A percentile compares a stretch with the other conserved stretches of the same genome.
Evolutionary conservation across 2,888 invertebrate species (phyloP).

Genomic region (Pachydiplax longipennis): DNA sequence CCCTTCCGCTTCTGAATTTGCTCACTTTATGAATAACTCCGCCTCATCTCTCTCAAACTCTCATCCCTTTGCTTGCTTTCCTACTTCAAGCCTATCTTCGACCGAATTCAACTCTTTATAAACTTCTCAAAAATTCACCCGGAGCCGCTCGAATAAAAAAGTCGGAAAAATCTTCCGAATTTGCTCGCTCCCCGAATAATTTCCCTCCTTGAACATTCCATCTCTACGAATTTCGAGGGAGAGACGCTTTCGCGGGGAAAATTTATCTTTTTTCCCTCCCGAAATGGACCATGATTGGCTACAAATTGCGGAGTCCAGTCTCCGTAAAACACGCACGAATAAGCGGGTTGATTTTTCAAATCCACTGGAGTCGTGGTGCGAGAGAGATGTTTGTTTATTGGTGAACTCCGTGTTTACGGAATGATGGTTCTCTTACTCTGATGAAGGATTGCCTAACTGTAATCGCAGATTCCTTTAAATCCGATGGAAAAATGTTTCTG

Average conservation of each 20-base stretch:
- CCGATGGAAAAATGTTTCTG: too few species aligned
- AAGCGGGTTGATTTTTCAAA: too few species aligned
- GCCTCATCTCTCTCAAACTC: background rate
- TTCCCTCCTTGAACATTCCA: background rate
- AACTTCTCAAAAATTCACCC: background rate
- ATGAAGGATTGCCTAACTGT: too few species aligned
- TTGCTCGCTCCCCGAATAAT: background rate
- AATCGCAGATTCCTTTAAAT: too few species aligned
- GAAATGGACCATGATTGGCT: background rate
- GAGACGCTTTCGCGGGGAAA: background rate
- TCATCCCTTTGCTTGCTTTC: background rate
- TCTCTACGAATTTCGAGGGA: background rate
- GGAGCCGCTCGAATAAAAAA: background rate
- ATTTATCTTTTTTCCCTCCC: background rate
- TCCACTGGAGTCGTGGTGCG: too few species aligned
- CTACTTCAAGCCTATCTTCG: background rate
- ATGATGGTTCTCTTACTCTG: too few species aligned
- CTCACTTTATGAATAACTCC: conserved; percentile 35
- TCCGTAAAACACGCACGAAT: too few species aligned
- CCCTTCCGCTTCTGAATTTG: background rate
- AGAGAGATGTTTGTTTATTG: too few species aligned
- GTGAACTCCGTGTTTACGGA: too few species aligned
- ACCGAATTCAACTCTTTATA: background rate
- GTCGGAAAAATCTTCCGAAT: background rate
- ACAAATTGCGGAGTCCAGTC: too few species aligned